Evolutionary conservation across 1,140 invertebrate genomes (phyloP).

Genomic region (Caenorhabditis briggsae): DNA sequence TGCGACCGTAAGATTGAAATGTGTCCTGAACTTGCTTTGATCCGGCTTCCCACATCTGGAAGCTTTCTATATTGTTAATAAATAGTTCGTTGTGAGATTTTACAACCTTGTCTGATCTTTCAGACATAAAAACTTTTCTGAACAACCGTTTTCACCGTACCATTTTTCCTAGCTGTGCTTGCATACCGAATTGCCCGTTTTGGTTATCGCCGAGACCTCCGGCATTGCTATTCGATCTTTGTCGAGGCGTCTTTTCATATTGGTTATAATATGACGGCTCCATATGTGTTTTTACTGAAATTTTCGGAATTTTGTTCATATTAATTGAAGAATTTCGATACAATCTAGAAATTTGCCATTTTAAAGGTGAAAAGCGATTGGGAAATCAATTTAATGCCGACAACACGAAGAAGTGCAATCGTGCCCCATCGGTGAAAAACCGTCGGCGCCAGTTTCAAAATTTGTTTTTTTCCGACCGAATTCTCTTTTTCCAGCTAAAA

Average conservation of each 20-base stretch:
- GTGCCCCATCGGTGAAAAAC: not conserved
- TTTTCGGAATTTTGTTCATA: not conserved
- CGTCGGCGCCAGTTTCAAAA: not conserved
- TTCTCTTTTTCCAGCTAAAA: too few relatives aligned
- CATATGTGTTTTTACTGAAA: constrained; percentile 59
- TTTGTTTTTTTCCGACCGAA: not conserved
- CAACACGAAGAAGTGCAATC: constrained; percentile 5
- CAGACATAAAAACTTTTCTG: not conserved
- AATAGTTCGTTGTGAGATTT: not conserved
- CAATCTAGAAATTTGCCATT: not conserved
- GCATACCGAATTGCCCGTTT: constrained; percentile 34
- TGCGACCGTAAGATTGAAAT: constrained; percentile 59
- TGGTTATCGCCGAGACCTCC: not conserved
- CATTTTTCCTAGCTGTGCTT: constrained; percentile 63
- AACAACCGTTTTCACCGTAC: not conserved
- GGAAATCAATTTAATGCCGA: constrained; percentile 26
- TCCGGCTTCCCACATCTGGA: constrained; percentile 63
- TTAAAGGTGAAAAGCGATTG: constrained; percentile 29
- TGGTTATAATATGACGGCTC: constrained; percentile 68
- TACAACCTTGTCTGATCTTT: not conserved
- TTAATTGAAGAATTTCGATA: not conserved
- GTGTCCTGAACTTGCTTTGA: constrained; percentile 58
- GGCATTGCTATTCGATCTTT: constrained; percentile 62
- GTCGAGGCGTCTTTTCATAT: constrained; percentile 64
- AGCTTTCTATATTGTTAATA: not conserved